Evolutionary conservation across 1,140 invertebrate genomes (phyloP).

Genomic region (Anastatus disparis): DNA sequence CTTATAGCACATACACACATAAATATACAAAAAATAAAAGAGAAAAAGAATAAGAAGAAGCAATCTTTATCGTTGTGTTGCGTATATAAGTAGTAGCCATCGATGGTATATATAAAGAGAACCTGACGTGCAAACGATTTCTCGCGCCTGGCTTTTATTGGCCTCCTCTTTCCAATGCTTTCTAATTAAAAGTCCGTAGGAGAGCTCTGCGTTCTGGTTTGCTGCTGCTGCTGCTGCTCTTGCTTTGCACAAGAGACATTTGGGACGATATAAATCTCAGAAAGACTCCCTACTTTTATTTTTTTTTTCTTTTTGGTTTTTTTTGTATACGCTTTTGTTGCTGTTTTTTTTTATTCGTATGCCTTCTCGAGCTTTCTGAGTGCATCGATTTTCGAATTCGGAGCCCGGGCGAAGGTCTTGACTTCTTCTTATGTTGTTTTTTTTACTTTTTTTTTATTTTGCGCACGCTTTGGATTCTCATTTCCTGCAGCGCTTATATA

Average conservation of each 20-base stretch:
- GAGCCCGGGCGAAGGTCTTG: background rate
- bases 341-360: constrained; percentile 6
- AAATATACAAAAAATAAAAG: too few relatives aligned
- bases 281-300: background rate
- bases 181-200: constrained; percentile 40
- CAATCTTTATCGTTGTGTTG: too few relatives aligned
- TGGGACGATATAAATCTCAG: constrained; percentile 32
- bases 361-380: background rate
- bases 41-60: too few relatives aligned
- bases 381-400: constrained; percentile 36
- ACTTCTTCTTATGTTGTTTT: background rate
- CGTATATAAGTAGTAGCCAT: too few relatives aligned
- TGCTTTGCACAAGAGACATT: constrained; percentile 11
- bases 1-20: too few relatives aligned
- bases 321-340: background rate
- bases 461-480: background rate
- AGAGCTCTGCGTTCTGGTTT: too few relatives aligned
- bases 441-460: constrained; percentile 8
- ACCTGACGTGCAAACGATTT: constrained; percentile 16
- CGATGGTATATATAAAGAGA: too few relatives aligned
- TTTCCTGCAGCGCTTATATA: constrained; percentile 25
- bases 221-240: background rate
- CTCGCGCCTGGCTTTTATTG: constrained; percentile 31
- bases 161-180: background rate
- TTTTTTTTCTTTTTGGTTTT: background rate